Percentiles rank a stretch among this genome's conserved stretches.
These are phyloP conservation scores for Escarpia spicata DNA, from an alignment of 2,888 invertebrate genomes.

Conservation along the genomic window DNA sequence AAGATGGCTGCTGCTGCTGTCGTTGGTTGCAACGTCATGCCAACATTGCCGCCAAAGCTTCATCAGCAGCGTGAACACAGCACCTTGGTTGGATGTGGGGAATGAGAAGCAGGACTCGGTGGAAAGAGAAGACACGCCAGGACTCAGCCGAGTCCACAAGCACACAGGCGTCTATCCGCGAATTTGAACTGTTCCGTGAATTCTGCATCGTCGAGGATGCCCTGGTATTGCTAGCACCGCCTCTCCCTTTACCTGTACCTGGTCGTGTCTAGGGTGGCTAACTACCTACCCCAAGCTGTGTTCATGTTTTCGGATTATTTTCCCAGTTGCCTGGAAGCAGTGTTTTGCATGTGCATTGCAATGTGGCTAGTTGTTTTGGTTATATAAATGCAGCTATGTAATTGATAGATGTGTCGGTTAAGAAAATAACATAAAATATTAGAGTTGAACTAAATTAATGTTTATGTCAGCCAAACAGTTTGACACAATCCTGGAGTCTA, in stretches of 20 bases:
- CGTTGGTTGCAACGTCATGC: not conserved
- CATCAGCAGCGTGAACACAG: not conserved
- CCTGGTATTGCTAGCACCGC: not conserved
- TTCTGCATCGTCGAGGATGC: constrained; percentile 39
- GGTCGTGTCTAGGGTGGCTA: constrained; percentile 25
- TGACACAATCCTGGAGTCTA: not conserved
- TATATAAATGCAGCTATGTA: not conserved
- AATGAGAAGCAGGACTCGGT: constrained; percentile 38
- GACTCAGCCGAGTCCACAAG: constrained; percentile 44
- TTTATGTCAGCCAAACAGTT: not conserved
- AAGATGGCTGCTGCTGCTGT: constrained; percentile 13
- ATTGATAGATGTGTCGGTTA: not conserved
- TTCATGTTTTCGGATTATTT: not conserved
- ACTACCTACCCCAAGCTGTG: constrained; percentile 13
- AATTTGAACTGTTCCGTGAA: constrained; percentile 46
- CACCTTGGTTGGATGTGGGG: not conserved
- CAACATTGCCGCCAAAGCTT: not conserved
- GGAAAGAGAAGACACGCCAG: constrained; percentile 40
- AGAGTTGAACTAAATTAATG: not conserved
- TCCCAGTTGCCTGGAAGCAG: not conserved
- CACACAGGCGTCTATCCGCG: constrained; percentile 45
- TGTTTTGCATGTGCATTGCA: not conserved
- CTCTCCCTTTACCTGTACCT: not conserved
- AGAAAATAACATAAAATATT: not conserved
- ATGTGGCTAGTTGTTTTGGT: not conserved